Conservation (phyloP, 1,140 invertebrate species). For the Rhynchophorus ferrugineus region DNA sequence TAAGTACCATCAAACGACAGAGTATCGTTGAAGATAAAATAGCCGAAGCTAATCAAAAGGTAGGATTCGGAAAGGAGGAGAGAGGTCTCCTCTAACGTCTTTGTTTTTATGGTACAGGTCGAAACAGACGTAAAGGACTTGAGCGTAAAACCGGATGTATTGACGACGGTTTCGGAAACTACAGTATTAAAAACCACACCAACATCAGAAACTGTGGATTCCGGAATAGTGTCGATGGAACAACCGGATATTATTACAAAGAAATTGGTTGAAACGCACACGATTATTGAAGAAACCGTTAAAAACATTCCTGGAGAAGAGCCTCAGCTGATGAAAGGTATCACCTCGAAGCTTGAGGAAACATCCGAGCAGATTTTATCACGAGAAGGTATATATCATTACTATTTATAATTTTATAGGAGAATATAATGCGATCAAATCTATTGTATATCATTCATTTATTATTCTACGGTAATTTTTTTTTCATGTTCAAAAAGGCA, state of each 20-base stretch:
- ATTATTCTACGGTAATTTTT: background rate
- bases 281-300: slow-evolving; percentile 3
- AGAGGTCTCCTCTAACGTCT: background rate
- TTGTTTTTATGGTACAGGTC: background rate
- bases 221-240: slow-evolving; percentile 9
- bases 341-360: slow-evolving; percentile 40
- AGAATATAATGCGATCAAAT: background rate
- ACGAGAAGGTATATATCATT: slow-evolving; percentile 2
- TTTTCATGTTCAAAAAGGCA: no score
- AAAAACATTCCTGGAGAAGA: slow-evolving; percentile 34
- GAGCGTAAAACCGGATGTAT: slow-evolving; percentile 8
- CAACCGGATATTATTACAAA: slow-evolving; percentile 20
- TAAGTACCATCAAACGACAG: slow-evolving; percentile 61
- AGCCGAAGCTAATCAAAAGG: slow-evolving; percentile 49
- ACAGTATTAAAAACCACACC: slow-evolving; percentile 30
- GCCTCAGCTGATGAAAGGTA: slow-evolving; percentile 41
- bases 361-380: slow-evolving; percentile 23
- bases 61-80: slow-evolving; percentile 9
- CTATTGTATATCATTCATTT: background rate
- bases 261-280: slow-evolving; percentile 18
- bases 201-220: slow-evolving; percentile 21
- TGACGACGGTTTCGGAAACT: slow-evolving; percentile 25
- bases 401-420: no score
- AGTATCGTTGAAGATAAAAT: slow-evolving; percentile 51
- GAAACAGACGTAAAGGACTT: slow-evolving; percentile 1